Conservation (phyloP, 1,140 invertebrate genomes). For the Probaryconus sp. region DNA sequence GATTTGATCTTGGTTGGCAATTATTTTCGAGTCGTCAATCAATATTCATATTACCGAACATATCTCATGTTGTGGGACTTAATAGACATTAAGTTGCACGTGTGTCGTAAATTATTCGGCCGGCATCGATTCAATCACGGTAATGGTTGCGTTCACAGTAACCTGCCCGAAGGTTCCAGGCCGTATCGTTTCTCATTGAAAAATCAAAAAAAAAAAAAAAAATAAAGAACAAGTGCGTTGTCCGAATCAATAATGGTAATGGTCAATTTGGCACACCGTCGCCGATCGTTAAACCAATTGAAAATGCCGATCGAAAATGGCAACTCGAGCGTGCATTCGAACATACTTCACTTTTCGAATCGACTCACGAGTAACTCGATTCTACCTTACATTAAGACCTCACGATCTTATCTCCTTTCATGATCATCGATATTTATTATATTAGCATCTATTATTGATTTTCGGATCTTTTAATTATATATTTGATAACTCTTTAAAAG, state of each 20-base stretch:
- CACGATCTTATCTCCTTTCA: slow-evolving; percentile 36
- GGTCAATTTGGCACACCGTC: slow-evolving; percentile 40
- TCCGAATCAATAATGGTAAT: slow-evolving; percentile 49
- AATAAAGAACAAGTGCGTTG: slow-evolving; percentile 8
- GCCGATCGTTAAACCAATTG: slow-evolving; percentile 27
- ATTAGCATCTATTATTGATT: too few relatives aligned
- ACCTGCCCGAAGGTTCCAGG: slow-evolving; percentile 22
- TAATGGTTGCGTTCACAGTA: too few relatives aligned
- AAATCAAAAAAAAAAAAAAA: slow-evolving; percentile 15
- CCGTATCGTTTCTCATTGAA: slow-evolving; percentile 5
- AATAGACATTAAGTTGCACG: slow-evolving; percentile 53
- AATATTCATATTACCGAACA: slow-evolving; percentile 53
- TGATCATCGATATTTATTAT: slow-evolving; percentile 36
- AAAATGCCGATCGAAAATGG: slow-evolving; percentile 36
- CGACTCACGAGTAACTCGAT: too few relatives aligned
- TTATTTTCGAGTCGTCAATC: too few relatives aligned
- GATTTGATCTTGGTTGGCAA: too few relatives aligned
- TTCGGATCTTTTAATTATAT: slow-evolving; percentile 10
- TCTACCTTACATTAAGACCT: slow-evolving; percentile 44
- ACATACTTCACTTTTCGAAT: slow-evolving; percentile 15
- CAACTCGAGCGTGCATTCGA: slow-evolving; percentile 29
- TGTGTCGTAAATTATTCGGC: slow-evolving; percentile 50
- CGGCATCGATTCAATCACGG: slow-evolving; percentile 55
- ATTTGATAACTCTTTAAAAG: slow-evolving; percentile 13
- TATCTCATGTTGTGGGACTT: slow-evolving; percentile 35